Base-by-base conservation (phyloP, 2,113 vertebrate species). In the Nicator chloris region DNA sequence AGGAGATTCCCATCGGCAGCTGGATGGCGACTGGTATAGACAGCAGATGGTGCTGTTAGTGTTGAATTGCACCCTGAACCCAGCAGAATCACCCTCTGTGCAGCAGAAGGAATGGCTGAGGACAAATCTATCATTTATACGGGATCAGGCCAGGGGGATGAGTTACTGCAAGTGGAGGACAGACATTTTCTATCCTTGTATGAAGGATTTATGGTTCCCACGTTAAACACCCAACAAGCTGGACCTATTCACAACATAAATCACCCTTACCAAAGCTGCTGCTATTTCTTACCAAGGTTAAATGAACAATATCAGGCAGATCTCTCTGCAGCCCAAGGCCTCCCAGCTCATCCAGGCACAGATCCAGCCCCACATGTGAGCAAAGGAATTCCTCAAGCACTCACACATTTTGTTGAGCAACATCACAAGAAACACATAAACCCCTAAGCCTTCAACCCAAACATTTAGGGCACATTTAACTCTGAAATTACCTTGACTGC, bases 1-100 rank as follows among this genome's bases (percentile, higher is more conserved):
- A 30, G 87, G 88, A 84, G 76, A 57, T 83, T 82, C 76, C 70
- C 79, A 71, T 4, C 24, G 4, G 64, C 53, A 45, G 12, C 40
- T 23, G 63, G 63, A 31, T 11, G 79, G 42, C 7, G 51, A 28
- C 39, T 56, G 24, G 14, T 0, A 7, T 57, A 45, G 77, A 91
- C 96, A 96, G 82, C 82, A 95, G 96, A 64, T 92, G 95, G 95
- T 86, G 91, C 87, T 93, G 5, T 88, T 23, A 28, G 63, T 50
- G 73, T 5, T 28, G 9, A 31, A 31, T 2, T 26, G 39, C 63
- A 60, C 7, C 42, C 82, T 4, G n/a, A 61, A 33, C 17, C 5
- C 4, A 70, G 75, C 37, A 84, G 81, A 87, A 60, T 10, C 53
- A 11, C 5, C 59, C 78, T 88, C 66, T 91, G 82, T 88, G 73